Evolutionary conservation across 2,797 vertebrate genomes (phyloP).

Genomic region (Vultur gryphus): DNA sequence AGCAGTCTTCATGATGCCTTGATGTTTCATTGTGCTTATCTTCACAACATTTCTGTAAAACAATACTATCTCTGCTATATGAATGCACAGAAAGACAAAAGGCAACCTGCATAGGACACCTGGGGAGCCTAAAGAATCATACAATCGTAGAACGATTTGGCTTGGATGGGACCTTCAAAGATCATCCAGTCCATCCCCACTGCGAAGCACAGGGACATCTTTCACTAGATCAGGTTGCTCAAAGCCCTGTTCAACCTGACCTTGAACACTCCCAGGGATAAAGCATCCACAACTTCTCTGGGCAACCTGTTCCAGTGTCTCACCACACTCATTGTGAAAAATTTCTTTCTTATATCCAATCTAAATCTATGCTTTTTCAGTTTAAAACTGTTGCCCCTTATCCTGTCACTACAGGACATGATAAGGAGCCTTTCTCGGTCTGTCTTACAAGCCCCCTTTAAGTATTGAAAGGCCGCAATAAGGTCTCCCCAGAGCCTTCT

Average conservation of each 20-base stretch:
- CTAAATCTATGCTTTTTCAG: background rate
- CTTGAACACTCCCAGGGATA: background rate
- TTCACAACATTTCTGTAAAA: background rate
- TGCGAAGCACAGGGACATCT: background rate
- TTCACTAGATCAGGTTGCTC: background rate
- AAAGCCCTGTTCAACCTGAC: background rate
- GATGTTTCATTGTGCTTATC: background rate
- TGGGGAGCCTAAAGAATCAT: background rate
- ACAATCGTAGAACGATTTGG: background rate
- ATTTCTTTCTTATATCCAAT: background rate
- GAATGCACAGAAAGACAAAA: background rate
- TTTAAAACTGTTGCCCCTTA: background rate
- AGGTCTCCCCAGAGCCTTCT: background rate
- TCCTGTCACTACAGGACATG: background rate
- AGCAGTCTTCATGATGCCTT: background rate
- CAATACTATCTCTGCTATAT: background rate
- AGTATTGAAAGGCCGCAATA: no score
- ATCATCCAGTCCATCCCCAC: background rate
- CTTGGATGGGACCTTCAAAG: background rate
- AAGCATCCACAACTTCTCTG: background rate
- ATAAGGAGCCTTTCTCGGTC: background rate
- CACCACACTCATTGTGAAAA: background rate
- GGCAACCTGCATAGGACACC: background rate
- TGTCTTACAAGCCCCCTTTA: no score
- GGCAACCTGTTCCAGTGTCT: background rate